Conservation (phyloP, 2,797 vertebrate genomes). For the Chaunax sp. region DNA sequence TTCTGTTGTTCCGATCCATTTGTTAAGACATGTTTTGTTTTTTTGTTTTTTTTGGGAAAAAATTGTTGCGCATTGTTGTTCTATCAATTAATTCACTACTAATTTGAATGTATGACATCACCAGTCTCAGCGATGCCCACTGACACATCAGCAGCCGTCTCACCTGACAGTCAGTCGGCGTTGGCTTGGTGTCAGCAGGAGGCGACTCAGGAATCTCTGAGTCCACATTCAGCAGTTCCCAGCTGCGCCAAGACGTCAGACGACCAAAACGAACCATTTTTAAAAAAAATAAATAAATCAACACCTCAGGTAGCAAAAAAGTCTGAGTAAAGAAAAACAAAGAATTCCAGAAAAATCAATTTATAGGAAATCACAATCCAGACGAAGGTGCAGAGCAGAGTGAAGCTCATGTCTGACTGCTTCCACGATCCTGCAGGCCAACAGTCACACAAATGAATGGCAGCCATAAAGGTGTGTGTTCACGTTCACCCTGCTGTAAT, state of each 20-base stretch:
- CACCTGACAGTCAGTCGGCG: conserved; percentile 68
- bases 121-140: neutral
- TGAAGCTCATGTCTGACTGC: neutral
- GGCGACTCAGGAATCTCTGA: conserved; percentile 63
- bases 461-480: conserved; percentile 52
- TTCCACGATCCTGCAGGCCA: conserved; percentile 38
- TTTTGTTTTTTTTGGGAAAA: no score
- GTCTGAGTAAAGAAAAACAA: fast-evolving
- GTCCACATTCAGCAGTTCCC: conserved; percentile 81
- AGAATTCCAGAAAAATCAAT: conserved; percentile 30
- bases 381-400: conserved; percentile 3
- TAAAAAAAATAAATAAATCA: conserved; percentile 2
- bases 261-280: conserved; percentile 81
- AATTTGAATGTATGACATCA: neutral
- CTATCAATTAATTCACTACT: no score
- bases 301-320: neutral
- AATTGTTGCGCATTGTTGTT: no score
- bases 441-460: conserved; percentile 52
- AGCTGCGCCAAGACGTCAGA: conserved; percentile 83
- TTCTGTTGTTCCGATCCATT: no score
- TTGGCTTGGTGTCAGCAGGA: conserved; percentile 8
- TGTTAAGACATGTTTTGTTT: no score
- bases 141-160: conserved; percentile 30
- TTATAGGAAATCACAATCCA: neutral
- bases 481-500: conserved; percentile 13